Evolutionary conservation across 2,113 vertebrate species (phyloP), one percentile per base, ranked within the genome.

Genomic region (Lota lota): DNA sequence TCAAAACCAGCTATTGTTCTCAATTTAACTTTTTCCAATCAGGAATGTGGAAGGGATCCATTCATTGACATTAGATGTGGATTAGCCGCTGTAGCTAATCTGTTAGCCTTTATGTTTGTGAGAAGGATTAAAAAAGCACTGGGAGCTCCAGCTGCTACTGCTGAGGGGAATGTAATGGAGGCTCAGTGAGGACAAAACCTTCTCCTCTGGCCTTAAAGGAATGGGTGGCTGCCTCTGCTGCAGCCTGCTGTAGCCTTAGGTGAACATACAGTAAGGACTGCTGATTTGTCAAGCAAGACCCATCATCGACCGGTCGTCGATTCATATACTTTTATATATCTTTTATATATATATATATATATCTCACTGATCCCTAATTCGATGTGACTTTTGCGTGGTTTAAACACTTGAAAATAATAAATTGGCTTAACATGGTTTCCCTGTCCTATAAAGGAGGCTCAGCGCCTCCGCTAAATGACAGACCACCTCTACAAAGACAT

Each of bases 31-130:
- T 79, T 72, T 74, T 79, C 76, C 73, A 70, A 76, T 64, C 74
- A 74, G 77, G 63, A 70, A 71, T 64, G 65, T 3, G 66, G 67
- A 68, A 75, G 71, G 69, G 62, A 87, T 85, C 75, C 72, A 79
- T 81, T 83, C 78, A 81, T 60, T 72, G 75, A 77, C 80, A 74
- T 64, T 33, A 33, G 4, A 4, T 63, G 77, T 76, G 82, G 80
- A 87, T 87, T 83, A 87, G 79, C 79, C 72, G 63, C 66, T 24
- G 70, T 65, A 14, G n/a, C 70, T 85, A 84, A 88, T 85, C 83
- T 84, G 81, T 79, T 81, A 61, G 61, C 69, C 78, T 83, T 77
- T 56, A 75, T 74, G 69, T 79, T 53, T 83, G 64, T 81, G 79
- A 87, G 81, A 61, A 22, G 79, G 85, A 86, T 88, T 87, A 82